phyloP scores from a whole-genome alignment of 2,888 invertebrate genomes.

The Yponomeuta malinellus region DNA sequence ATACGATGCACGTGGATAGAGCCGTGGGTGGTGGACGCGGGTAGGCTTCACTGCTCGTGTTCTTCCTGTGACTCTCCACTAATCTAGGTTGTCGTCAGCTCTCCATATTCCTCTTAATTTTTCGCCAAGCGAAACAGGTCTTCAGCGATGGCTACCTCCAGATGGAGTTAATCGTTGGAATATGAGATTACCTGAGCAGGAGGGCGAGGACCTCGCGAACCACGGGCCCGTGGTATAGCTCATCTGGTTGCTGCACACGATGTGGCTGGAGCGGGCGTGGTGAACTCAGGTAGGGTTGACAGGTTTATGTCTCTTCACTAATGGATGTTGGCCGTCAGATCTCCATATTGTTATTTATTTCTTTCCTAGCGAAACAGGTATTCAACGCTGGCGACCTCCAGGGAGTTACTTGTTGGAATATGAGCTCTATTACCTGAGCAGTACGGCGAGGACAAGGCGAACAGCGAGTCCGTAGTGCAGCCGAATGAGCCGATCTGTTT shows the following conservation, averaged over 20 bases:
- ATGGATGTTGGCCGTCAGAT: too few species aligned
- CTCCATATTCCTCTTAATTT: too few species aligned
- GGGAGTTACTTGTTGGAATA: neutral
- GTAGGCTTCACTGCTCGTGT: too few species aligned
- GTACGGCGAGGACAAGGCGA: conserved; percentile 13
- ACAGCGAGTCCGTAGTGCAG: conserved; percentile 75
- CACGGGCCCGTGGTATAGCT: conserved; percentile 96
- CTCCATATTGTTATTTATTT: too few species aligned
- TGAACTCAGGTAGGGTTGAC: too few species aligned
- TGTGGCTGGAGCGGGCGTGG: conserved; percentile 43
- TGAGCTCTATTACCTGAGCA: conserved; percentile 77
- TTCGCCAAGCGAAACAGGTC: too few species aligned
- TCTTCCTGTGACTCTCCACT: too few species aligned
- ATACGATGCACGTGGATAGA: neutral
- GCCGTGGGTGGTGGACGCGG: neutral
- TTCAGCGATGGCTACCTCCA: too few species aligned
- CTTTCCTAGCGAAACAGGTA: too few species aligned
- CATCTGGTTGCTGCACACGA: conserved; percentile 85
- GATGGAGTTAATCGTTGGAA: neutral
- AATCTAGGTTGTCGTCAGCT: too few species aligned
- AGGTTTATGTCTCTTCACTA: too few species aligned
- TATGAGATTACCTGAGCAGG: conserved; percentile 80
- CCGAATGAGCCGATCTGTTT: conserved; percentile 94
- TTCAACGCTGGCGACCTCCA: too few species aligned
- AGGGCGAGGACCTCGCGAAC: conserved; percentile 89